Evolutionary conservation across 2,797 vertebrate genomes (phyloP).

Genomic region (Anas bernieri): DNA sequence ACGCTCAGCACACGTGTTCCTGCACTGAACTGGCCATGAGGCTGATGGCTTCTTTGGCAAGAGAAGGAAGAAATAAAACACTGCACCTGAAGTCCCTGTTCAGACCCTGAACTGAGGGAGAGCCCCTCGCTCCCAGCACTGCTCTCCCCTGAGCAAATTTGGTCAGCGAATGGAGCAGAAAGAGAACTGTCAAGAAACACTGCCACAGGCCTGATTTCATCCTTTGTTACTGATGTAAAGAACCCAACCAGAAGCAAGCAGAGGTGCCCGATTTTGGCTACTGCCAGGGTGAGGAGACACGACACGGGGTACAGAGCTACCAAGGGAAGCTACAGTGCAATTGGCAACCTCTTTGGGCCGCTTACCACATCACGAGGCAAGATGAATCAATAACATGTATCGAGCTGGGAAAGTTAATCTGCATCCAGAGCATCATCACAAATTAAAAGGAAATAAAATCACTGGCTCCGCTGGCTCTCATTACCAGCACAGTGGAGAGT

Average conservation of each 20-base stretch:
- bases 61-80: neutral
- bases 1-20: neutral
- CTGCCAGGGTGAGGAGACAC: fast-evolving
- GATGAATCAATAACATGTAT: constrained; percentile 64
- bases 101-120: neutral
- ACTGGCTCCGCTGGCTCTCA: constrained; percentile 50
- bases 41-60: neutral
- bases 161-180: neutral
- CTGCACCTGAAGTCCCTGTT: neutral
- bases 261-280: neutral
- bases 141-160: neutral
- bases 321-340: neutral
- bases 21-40: neutral
- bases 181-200: neutral
- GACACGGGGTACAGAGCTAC: neutral
- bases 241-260: neutral
- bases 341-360: neutral
- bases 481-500: constrained; percentile 51
- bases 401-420: constrained; percentile 61
- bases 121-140: neutral
- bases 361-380: constrained; percentile 14
- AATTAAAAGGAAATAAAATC: constrained; percentile 75
- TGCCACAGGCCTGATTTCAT: neutral
- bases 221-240: neutral
- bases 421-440: constrained; percentile 62